Percentiles rank a stretch among this genome's conserved stretches.
These are phyloP conservation scores for Hippopotamus amphibius DNA, from an alignment of 2,113 vertebrate species.

Conservation along the genomic window DNA sequence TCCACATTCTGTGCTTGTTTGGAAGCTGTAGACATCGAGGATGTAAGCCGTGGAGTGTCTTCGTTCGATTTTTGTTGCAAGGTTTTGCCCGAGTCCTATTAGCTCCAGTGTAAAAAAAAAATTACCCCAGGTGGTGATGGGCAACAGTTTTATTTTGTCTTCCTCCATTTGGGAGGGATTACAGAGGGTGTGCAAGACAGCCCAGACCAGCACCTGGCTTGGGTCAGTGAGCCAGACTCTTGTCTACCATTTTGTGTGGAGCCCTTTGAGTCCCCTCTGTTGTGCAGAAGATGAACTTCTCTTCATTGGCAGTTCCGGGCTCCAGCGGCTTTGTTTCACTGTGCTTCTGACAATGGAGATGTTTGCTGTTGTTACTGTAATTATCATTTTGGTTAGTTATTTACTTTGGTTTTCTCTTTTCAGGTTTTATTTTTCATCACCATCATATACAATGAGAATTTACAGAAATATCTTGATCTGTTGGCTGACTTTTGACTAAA, in stretches of 20 bases:
- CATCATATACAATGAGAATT: not conserved
- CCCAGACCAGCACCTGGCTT: not conserved
- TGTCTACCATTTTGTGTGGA: not conserved
- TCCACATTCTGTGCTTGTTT: not conserved
- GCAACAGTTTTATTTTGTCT: not conserved
- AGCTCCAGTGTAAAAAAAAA: not conserved
- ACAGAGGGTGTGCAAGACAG: not conserved
- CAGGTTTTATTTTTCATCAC: not conserved
- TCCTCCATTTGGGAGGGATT: not conserved
- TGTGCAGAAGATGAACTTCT: not conserved
- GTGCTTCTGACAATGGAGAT: not conserved
- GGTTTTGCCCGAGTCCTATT: not conserved
- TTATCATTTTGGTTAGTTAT: not conserved
- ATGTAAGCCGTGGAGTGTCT: not conserved
- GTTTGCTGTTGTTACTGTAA: not conserved
- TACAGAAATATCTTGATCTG: not conserved
- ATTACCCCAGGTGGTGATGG: not conserved
- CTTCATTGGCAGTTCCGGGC: not conserved
- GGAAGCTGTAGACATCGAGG: not conserved
- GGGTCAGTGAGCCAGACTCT: not conserved
- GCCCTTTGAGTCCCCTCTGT: not conserved
- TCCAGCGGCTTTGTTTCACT: not conserved
- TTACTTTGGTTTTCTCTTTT: not conserved
- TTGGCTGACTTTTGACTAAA: not conserved
- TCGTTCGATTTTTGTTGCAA: not conserved